Conservation (phyloP, 1,140 invertebrate genomes). For the Macrobrachium nipponense region DNA sequence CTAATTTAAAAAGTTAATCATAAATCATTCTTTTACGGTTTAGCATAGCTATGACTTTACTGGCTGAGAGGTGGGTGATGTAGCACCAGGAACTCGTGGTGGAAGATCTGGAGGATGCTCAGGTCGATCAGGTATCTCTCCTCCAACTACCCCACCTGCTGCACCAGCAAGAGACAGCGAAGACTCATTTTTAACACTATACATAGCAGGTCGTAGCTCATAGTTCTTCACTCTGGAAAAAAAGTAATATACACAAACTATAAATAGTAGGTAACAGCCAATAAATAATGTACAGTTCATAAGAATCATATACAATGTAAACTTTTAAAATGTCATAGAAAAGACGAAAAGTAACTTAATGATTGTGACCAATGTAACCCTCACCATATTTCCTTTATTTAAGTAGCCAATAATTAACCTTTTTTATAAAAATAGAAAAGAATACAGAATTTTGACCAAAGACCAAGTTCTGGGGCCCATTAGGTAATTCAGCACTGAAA, state of each 20-base stretch:
- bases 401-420: too few species aligned
- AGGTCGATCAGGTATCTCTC: conserved; percentile 65
- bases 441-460: too few species aligned
- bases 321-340: too few species aligned
- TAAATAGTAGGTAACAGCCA: not conserved
- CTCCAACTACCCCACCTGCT: conserved; percentile 26
- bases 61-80: conserved; percentile 40
- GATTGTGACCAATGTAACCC: too few species aligned
- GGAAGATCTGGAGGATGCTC: conserved; percentile 78
- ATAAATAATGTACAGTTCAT: not conserved
- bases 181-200: conserved; percentile 56
- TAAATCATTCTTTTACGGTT: too few species aligned
- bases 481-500: too few species aligned
- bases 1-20: too few species aligned
- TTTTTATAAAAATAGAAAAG: too few species aligned
- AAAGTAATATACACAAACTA: not conserved
- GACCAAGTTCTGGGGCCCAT: too few species aligned
- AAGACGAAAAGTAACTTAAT: too few species aligned
- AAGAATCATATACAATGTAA: too few species aligned
- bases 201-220: conserved; percentile 55
- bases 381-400: too few species aligned
- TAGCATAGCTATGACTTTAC: not conserved
- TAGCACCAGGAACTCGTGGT: conserved; percentile 70
- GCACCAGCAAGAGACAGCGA: conserved; percentile 44
- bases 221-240: conserved; percentile 47